Percentiles rank a stretch among this genome's conserved stretches.
Conservation (phyloP, 2,888 invertebrate species). For the Meiosimyza decipiens region DNA sequence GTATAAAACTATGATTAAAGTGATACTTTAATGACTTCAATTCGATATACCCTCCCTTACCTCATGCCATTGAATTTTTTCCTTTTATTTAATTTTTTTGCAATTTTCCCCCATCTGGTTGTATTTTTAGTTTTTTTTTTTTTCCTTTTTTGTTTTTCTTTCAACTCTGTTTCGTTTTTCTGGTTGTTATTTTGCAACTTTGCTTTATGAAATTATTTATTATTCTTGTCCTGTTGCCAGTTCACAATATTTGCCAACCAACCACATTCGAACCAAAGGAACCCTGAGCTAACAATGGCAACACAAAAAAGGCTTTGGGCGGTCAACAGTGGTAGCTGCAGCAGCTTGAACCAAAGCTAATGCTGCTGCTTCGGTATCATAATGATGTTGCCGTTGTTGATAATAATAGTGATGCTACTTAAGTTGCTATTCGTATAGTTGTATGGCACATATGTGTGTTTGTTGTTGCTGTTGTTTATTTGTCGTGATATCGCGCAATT, state of each 20-base stretch:
- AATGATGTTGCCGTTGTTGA: conserved; percentile 12
- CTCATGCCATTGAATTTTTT: neutral
- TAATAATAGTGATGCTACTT: neutral
- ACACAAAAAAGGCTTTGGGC: conserved; percentile 25
- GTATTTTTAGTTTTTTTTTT: neutral
- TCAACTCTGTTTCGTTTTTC: neutral
- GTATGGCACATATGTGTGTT: neutral
- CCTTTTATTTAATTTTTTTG: neutral
- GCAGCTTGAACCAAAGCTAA: conserved; percentile 1
- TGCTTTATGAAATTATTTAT: conserved; percentile 32
- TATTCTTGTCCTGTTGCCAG: conserved; percentile 31
- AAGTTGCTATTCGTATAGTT: neutral
- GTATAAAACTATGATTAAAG: too few species aligned
- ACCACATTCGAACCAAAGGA: neutral
- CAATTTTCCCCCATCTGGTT: neutral
- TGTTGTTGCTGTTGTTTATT: conserved; percentile 38
- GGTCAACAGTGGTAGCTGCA: conserved; percentile 15
- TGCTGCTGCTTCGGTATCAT: neutral
- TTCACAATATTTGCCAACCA: conserved; percentile 24
- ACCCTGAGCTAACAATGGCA: conserved; percentile 9
- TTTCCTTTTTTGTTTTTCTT: neutral
- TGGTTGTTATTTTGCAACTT: conserved; percentile 8
- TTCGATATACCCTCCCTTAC: neutral
- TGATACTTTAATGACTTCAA: too few species aligned
- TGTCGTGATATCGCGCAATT: conserved; percentile 55